These are phyloP conservation scores for Phalacrocorax aristotelis DNA, from an alignment of 2,113 vertebrate genomes.

Conservation along the genomic window DNA sequence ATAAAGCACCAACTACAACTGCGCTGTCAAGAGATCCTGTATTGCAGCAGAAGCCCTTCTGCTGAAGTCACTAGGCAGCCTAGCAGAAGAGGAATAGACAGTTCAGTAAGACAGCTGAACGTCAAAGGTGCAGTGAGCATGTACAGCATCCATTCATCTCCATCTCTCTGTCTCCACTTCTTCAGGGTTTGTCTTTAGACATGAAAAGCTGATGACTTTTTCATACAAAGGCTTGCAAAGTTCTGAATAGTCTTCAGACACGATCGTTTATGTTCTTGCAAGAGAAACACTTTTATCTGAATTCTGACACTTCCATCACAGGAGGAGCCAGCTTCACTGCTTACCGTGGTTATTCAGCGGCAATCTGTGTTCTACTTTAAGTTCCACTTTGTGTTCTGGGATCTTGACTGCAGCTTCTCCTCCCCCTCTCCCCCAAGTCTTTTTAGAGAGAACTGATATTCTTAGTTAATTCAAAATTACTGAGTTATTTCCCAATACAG, in stretches of 20 bases:
- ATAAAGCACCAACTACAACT: neutral
- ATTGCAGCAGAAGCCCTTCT: neutral
- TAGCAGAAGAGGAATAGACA: neutral
- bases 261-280: neutral
- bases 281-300: neutral
- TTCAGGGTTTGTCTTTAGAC: neutral
- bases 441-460: neutral
- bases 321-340: neutral
- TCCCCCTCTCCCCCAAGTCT: rapidly evolving
- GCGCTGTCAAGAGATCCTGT: neutral
- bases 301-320: neutral
- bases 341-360: neutral
- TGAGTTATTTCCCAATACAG: neutral
- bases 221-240: neutral
- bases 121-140: neutral
- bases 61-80: neutral
- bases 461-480: neutral
- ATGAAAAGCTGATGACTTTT: neutral
- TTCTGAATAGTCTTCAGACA: neutral
- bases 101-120: neutral
- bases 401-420: neutral
- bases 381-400: neutral
- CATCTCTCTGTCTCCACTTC: neutral
- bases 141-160: neutral
- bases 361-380: neutral